A percentile compares a stretch with the other conserved stretches of the same genome.
phyloP scores from a whole-genome alignment of 2,888 invertebrate genomes.

The Catocala fraxini region DNA sequence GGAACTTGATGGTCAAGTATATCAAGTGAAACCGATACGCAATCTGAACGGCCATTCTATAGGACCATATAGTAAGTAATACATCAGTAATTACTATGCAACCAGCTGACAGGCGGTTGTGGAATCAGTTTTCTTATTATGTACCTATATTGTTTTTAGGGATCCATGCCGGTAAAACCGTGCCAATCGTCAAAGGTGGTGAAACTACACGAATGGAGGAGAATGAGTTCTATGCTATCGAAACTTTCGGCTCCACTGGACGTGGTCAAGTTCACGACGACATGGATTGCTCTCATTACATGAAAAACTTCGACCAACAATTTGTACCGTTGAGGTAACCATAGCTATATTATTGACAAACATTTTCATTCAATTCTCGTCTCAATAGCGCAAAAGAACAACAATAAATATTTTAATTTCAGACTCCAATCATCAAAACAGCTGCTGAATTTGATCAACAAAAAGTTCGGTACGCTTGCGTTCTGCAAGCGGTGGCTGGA shows the following conservation, averaged over 20 bases:
- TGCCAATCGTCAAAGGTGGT: slow-evolving; percentile 99
- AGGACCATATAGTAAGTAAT: slow-evolving; percentile 96
- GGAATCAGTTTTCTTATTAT: no score
- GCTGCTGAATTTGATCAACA: slow-evolving; percentile 96
- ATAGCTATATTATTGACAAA: neutral
- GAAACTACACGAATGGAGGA: slow-evolving; percentile 99
- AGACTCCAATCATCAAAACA: slow-evolving; percentile 97
- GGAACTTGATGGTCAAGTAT: slow-evolving; percentile 98
- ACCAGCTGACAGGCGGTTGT: no score
- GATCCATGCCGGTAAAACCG: slow-evolving; percentile 99
- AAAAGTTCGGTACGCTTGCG: slow-evolving; percentile 98
- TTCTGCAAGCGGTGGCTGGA: slow-evolving; percentile 99
- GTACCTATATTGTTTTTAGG: slow-evolving; percentile 73
- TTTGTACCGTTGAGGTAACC: slow-evolving; percentile 95
- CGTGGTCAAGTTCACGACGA: slow-evolving; percentile 98
- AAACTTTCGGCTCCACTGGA: slow-evolving; percentile 99
- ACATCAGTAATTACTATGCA: neutral
- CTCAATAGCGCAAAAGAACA: neutral
- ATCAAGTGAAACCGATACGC: slow-evolving; percentile 98
- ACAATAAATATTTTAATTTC: slow-evolving; percentile 48
- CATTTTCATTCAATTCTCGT: neutral
- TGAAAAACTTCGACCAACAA: slow-evolving; percentile 98
- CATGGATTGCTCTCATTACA: slow-evolving; percentile 99
- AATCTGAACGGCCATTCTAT: slow-evolving; percentile 99
- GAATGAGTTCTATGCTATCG: slow-evolving; percentile 99